A percentile compares a stretch with the other conserved stretches of the same genome.
These are phyloP conservation scores for Pseudomyrmex concolor DNA, from an alignment of 1,140 invertebrate species.

Conservation along the genomic window DNA sequence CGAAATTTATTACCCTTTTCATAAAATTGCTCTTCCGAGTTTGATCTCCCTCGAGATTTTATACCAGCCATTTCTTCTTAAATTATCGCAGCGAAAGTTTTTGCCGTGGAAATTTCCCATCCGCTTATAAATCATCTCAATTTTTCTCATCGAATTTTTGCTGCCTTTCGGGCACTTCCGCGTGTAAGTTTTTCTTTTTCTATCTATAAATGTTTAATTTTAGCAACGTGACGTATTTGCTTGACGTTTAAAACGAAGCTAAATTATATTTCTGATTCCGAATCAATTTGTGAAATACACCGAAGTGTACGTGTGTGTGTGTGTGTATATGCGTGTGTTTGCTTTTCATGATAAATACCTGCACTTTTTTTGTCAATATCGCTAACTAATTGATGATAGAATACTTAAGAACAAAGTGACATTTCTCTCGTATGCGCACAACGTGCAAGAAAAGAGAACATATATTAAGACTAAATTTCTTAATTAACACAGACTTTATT, in stretches of 20 bases:
- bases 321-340: no score
- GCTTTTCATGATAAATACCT: no score
- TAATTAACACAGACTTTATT: conserved; percentile 33
- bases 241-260: conserved; percentile 18
- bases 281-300: neutral
- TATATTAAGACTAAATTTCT: neutral
- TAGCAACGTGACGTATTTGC: neutral
- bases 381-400: neutral
- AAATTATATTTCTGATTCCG: neutral
- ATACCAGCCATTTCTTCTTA: neutral
- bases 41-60: conserved; percentile 2
- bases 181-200: neutral
- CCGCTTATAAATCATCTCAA: neutral
- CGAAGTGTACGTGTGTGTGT: no score
- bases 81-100: conserved; percentile 26
- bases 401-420: neutral
- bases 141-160: neutral
- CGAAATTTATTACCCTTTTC: conserved; percentile 17
- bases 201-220: neutral
- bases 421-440: neutral
- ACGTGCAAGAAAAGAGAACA: neutral
- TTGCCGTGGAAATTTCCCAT: conserved; percentile 12
- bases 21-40: neutral
- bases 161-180: neutral
- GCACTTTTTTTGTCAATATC: neutral